Conservation (phyloP, 1,140 invertebrate genomes). For the Drosophila sp. region DNA sequence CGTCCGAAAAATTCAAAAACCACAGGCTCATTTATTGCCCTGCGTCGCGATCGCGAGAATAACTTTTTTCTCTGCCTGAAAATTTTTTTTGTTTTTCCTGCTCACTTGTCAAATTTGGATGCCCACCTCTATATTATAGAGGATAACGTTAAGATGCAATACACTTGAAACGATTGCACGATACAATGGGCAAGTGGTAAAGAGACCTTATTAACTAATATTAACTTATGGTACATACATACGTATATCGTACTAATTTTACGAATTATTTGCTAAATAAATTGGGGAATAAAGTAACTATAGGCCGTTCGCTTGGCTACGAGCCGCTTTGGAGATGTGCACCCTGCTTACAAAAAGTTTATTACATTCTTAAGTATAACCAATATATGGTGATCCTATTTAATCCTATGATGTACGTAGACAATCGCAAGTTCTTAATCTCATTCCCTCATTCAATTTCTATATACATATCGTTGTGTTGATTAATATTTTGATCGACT, state of each 20-base stretch:
- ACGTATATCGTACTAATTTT: slow-evolving; percentile 49
- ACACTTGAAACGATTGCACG: slow-evolving; percentile 46
- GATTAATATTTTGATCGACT: slow-evolving; percentile 57
- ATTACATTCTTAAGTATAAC: slow-evolving; percentile 24
- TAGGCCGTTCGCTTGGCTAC: slow-evolving; percentile 53
- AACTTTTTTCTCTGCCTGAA: too few species aligned
- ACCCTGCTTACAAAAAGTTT: background rate
- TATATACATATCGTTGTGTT: slow-evolving; percentile 53
- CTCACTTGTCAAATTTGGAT: too few species aligned
- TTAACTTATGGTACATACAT: slow-evolving; percentile 65
- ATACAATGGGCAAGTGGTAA: slow-evolving; percentile 34
- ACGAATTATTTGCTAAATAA: slow-evolving; percentile 25
- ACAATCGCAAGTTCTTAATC: background rate
- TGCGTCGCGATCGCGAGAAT: too few species aligned
- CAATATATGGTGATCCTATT: slow-evolving; percentile 26
- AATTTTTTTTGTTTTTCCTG: too few species aligned
- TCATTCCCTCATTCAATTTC: slow-evolving; percentile 42
- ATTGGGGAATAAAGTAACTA: slow-evolving; percentile 35
- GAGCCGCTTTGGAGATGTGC: slow-evolving; percentile 65
- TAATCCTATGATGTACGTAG: background rate
- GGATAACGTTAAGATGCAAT: slow-evolving; percentile 38
- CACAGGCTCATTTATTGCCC: too few species aligned
- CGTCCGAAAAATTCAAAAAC: too few species aligned
- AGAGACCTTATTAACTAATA: slow-evolving; percentile 14
- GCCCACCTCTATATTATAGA: too few species aligned